Conservation (phyloP, 2,888 invertebrate genomes). For the Machimus atricapillus region DNA sequence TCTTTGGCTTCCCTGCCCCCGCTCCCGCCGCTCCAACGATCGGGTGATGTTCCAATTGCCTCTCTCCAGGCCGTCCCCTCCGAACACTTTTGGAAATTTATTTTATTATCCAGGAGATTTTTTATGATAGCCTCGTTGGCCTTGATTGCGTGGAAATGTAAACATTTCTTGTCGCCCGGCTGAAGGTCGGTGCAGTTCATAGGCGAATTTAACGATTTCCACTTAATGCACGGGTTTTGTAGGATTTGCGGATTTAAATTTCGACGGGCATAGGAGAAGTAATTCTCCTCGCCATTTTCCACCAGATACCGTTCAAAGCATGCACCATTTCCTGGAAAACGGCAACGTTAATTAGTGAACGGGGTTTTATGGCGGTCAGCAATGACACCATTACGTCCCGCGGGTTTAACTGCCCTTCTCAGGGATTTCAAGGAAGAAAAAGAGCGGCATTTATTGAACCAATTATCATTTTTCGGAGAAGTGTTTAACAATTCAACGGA, state of each 20-base stretch:
- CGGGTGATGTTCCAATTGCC: not conserved
- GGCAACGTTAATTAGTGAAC: not conserved
- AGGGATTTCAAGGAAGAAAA: not conserved
- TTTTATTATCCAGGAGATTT: constrained; percentile 6
- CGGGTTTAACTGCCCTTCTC: not conserved
- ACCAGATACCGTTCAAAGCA: not conserved
- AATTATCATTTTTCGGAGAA: not conserved
- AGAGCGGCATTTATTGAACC: not conserved
- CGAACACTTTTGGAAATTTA: not conserved
- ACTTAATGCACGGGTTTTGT: not conserved
- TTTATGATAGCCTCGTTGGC: constrained; percentile 19
- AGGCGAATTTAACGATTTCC: not conserved
- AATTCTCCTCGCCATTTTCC: not conserved
- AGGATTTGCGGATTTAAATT: not conserved
- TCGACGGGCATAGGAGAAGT: not conserved
- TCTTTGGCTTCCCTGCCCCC: not conserved
- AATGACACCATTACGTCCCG: not conserved
- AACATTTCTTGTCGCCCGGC: not conserved
- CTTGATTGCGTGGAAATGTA: constrained; percentile 21
- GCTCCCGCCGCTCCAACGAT: not conserved
- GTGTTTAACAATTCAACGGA: not conserved
- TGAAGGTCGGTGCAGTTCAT: not conserved
- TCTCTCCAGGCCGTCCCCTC: not conserved
- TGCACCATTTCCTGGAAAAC: not conserved
- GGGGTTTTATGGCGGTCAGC: not conserved